These are phyloP conservation scores for Helobdella robusta DNA, from an alignment of 2,888 invertebrate genomes.

Conservation along the genomic window DNA sequence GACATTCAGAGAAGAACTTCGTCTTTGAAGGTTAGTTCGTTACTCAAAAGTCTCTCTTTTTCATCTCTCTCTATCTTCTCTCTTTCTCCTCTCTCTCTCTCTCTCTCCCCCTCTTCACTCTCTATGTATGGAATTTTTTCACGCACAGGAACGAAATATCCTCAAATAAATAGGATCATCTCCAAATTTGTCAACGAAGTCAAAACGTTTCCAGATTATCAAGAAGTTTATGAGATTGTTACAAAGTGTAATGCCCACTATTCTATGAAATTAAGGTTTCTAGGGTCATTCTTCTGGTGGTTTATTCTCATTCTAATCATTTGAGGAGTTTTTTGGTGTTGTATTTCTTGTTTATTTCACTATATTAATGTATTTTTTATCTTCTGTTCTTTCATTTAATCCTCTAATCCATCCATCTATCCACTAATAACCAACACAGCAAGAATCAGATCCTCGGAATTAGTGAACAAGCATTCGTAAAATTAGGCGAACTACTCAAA, in stretches of 20 bases:
- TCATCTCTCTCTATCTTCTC: background rate
- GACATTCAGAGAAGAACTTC: constrained; percentile 42
- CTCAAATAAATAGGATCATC: constrained; percentile 49
- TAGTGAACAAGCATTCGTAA: constrained; percentile 57
- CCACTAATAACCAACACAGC: background rate
- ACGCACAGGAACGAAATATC: constrained; percentile 54
- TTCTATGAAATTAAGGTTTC: constrained; percentile 41
- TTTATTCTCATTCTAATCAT: background rate
- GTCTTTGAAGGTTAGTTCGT: constrained; percentile 39
- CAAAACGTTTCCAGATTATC: constrained; percentile 51
- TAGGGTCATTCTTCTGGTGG: background rate
- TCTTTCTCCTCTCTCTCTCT: too few species aligned
- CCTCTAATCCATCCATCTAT: background rate
- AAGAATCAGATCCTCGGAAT: background rate
- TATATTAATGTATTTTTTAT: background rate
- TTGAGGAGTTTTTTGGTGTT: background rate
- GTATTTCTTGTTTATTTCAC: background rate
- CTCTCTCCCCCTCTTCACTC: too few species aligned
- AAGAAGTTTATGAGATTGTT: constrained; percentile 48
- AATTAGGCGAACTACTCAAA: constrained; percentile 61
- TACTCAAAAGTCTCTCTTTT: background rate
- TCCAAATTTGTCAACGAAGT: constrained; percentile 49
- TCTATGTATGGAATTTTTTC: background rate
- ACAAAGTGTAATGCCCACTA: constrained; percentile 42
- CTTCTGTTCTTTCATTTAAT: background rate